A percentile compares a stretch with the other conserved stretches of the same genome.
Evolutionary conservation across 2,113 vertebrate genomes (phyloP).

Genomic region (Sinocyclocheilus anshuiensis): DNA sequence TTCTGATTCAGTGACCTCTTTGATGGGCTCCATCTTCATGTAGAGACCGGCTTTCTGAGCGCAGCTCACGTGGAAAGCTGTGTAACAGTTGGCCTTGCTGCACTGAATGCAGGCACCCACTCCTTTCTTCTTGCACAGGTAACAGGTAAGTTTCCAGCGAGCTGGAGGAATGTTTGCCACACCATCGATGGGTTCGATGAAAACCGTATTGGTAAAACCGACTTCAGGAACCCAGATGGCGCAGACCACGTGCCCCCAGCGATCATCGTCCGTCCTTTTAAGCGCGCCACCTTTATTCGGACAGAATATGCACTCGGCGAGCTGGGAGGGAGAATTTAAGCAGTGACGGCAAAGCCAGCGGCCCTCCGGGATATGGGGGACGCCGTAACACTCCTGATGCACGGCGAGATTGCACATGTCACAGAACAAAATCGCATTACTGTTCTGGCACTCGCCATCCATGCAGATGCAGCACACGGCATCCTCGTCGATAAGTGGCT

Average conservation of each 20-base stretch:
- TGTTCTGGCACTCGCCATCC: constrained; percentile 97
- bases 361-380: constrained; percentile 96
- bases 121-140: constrained; percentile 96
- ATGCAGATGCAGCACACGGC: constrained; percentile 98
- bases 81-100: constrained; percentile 95
- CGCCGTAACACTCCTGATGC: constrained; percentile 98
- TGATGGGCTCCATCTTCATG: constrained; percentile 98
- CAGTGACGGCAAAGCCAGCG: constrained; percentile 97
- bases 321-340: constrained; percentile 86
- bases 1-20: constrained; percentile 75
- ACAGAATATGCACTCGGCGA: constrained; percentile 92
- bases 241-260: constrained; percentile 97
- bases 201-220: constrained; percentile 95
- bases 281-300: constrained; percentile 96
- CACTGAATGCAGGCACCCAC: constrained; percentile 97
- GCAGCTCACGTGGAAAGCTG: constrained; percentile 96
- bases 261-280: constrained; percentile 96
- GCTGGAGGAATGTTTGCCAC: constrained; percentile 95
- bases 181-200: constrained; percentile 97
- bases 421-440: constrained; percentile 97
- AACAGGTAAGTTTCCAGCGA: constrained; percentile 97
- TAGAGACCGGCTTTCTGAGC: constrained; percentile 93
- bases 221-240: constrained; percentile 99
- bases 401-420: constrained; percentile 97
- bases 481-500: constrained; percentile 92